Percentiles rank a stretch among this genome's conserved stretches.
phyloP scores from a whole-genome alignment of 2,888 invertebrate genomes.

The Hipparchia semele region DNA sequence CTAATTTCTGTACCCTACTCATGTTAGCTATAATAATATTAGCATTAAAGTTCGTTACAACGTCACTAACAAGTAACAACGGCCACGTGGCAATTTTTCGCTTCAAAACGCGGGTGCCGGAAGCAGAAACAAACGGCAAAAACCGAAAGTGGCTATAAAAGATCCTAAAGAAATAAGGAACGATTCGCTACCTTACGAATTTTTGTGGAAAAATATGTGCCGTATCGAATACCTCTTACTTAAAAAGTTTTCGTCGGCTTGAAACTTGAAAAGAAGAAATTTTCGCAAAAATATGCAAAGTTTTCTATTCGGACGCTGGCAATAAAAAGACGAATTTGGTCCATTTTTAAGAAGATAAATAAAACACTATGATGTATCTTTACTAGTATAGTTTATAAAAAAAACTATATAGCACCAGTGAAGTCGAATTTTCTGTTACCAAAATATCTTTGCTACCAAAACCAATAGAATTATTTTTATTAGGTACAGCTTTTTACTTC shows the following conservation, averaged over 20 bases:
- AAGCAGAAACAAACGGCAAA: slow-evolving; percentile 64
- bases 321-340: too few species aligned
- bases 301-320: too few species aligned
- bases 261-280: too few species aligned
- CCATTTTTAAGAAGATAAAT: too few species aligned
- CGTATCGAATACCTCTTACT: background rate
- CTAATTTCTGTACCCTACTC: background rate
- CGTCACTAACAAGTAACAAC: slow-evolving; percentile 49
- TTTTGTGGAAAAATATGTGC: background rate
- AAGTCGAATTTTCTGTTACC: background rate
- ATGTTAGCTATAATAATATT: background rate
- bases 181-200: background rate
- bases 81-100: slow-evolving; percentile 71
- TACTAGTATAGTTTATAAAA: too few species aligned
- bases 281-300: too few species aligned
- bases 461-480: too few species aligned
- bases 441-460: slow-evolving; percentile 7
- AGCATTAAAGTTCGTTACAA: slow-evolving; percentile 30
- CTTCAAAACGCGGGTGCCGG: slow-evolving; percentile 44
- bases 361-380: too few species aligned
- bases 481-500: too few species aligned
- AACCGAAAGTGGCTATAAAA: slow-evolving; percentile 66
- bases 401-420: too few species aligned
- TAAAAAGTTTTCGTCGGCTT: too few species aligned
- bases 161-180: slow-evolving; percentile 35